Evolutionary conservation across 2,888 invertebrate species (phyloP).

Genomic region (Tenodera sinensis): DNA sequence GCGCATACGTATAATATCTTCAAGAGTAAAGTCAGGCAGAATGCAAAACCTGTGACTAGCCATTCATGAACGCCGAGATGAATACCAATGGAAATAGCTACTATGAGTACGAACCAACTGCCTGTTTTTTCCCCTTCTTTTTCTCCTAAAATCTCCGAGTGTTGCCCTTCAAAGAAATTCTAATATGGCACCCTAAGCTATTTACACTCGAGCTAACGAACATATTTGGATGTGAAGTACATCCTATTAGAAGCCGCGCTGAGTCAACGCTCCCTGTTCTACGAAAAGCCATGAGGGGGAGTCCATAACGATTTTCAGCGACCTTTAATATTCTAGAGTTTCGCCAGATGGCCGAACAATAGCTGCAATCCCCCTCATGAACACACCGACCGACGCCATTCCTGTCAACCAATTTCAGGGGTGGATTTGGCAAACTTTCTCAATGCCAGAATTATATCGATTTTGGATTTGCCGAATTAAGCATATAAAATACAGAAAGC

Average conservation of each 20-base stretch:
- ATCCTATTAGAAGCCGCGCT: background rate
- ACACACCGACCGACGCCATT: background rate
- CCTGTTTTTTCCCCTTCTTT: background rate
- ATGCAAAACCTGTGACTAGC: too few species aligned
- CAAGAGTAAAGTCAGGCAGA: too few species aligned
- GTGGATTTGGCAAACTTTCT: background rate
- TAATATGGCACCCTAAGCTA: background rate
- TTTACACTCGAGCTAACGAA: background rate
- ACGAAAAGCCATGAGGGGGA: background rate
- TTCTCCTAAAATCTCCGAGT: background rate
- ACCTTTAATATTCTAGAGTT: background rate
- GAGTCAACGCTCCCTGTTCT: background rate
- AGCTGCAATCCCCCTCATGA: background rate
- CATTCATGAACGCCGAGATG: too few species aligned
- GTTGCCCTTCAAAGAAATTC: background rate
- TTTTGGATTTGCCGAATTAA: background rate
- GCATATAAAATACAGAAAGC: background rate
- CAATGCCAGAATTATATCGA: background rate
- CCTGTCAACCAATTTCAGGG: background rate
- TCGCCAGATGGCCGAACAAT: background rate
- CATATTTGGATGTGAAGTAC: background rate
- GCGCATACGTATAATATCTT: too few species aligned
- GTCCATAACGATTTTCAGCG: background rate
- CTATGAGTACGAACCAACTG: too few species aligned
- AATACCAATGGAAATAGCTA: too few species aligned